These are phyloP conservation scores for Sarcophilus harrisii DNA, from an alignment of 2,797 vertebrate genomes.

Conservation along the genomic window DNA sequence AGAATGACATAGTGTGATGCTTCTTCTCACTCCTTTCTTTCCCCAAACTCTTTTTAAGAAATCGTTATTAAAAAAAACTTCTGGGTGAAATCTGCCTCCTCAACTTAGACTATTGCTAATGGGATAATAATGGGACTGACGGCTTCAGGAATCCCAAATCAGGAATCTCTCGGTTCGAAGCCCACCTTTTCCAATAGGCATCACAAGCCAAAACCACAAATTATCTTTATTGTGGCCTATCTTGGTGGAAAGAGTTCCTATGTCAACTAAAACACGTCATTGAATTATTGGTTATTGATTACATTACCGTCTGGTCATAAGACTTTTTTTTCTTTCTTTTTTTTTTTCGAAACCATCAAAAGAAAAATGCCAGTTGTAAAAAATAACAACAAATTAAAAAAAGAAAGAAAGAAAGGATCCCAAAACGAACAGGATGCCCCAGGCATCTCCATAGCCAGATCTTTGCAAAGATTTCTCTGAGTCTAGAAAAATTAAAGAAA, in stretches of 20 bases:
- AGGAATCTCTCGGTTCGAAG: background rate
- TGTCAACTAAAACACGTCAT: background rate
- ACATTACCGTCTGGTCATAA: conserved; percentile 67
- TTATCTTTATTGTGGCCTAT: background rate
- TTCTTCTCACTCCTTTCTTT: conserved; percentile 39
- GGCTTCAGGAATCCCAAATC: background rate
- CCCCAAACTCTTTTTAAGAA: conserved; percentile 33
- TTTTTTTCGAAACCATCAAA: conserved; percentile 51
- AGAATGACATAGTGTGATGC: conserved; percentile 64
- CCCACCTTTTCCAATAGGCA: conserved; percentile 59
- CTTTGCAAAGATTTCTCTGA: background rate
- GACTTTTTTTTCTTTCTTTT: conserved; percentile 1
- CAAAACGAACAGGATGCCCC: background rate
- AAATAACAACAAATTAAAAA: background rate
- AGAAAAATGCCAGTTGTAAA: conserved; percentile 4
- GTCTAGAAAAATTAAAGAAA: background rate
- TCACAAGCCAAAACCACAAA: background rate
- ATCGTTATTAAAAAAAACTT: background rate
- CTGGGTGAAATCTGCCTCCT: background rate
- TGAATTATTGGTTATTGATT: conserved; percentile 63
- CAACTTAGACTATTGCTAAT: background rate
- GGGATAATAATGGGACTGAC: background rate
- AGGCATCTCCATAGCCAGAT: background rate
- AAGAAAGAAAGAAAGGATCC: background rate
- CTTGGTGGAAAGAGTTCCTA: background rate